These are phyloP conservation scores for Sepiola atlantica DNA, from an alignment of 2,888 invertebrate species.

Conservation along the genomic window DNA sequence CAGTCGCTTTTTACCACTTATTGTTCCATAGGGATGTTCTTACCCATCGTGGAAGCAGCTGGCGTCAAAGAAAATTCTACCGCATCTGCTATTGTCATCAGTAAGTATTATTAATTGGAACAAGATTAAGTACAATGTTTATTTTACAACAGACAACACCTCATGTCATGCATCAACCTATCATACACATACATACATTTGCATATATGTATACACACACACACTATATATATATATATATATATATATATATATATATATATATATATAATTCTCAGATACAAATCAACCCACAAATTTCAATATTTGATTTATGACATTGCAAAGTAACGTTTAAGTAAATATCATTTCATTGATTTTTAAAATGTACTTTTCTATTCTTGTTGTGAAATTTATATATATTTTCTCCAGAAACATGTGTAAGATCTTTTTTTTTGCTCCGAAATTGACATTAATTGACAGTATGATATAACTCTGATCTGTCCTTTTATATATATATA, in stretches of 20 bases:
- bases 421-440: no score
- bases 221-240: not conserved
- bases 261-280: no score
- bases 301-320: no score
- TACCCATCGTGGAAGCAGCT: not conserved
- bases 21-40: not conserved
- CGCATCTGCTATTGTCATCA: not conserved
- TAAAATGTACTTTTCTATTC: no score
- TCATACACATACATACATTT: not conserved
- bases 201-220: not conserved
- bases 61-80: conserved; percentile 2
- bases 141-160: not conserved
- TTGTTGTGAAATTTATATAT: no score
- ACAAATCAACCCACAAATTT: no score
- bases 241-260: not conserved
- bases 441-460: no score
- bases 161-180: not conserved
- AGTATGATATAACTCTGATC: no score
- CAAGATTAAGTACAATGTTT: not conserved
- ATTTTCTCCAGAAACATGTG: no score
- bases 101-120: not conserved
- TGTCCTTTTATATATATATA: no score
- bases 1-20: not conserved
- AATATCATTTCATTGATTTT: no score
- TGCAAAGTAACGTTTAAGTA: no score